Base-by-base conservation (phyloP, 2,113 vertebrate species). In the Spheniscus mendiculus region DNA sequence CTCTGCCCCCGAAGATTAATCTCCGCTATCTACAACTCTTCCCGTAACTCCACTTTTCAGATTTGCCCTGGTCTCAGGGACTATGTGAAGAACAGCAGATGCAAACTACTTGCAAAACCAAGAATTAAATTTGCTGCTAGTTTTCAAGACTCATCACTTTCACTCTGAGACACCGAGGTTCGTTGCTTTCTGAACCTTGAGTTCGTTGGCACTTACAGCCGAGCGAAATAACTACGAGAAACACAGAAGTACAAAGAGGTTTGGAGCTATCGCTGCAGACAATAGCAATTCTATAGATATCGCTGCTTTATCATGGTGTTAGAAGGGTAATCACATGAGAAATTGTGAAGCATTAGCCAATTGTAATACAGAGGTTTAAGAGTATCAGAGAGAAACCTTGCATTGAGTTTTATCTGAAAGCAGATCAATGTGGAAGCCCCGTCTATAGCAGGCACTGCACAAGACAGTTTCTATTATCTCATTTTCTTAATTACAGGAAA, bases 401-500 rank as follows among this genome's bases (percentile, higher is more conserved):
- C 58, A 84, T 85, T 76, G 15, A 74, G 44, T 82, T 89, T 82
- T 77, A 87, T 38, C 53, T 93, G 84, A 82, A 93, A 94, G 93
- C 22, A 96, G 89, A 87, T 63, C 81, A 89, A 47, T 1, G 74
- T 50, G 83, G 89, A 95, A 87, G 26, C 62, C 59, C 67, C 3
- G 0, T 67, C 66, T 85, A 63, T 8, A 89, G 83, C 53, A 95
- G 61, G 40, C 67, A 59, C 36, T 38, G 49, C 25, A 6, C 30
- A 38, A 94, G 59, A 79, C 88, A 85, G 82, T 80, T 89, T 77
- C 87, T 89, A 80, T 94, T 83, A 86, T 90, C 87, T 95, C 42
- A 53, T 70, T 95, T 94, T 79, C 78, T 61, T 96, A 93, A 96
- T 93, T 94, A 96, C 73, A 94, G 87, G 87, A 96, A 96, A 96